These are phyloP conservation scores for Melanogrammus aeglefinus DNA, from an alignment of 2,797 vertebrate species.

Conservation along the genomic window DNA sequence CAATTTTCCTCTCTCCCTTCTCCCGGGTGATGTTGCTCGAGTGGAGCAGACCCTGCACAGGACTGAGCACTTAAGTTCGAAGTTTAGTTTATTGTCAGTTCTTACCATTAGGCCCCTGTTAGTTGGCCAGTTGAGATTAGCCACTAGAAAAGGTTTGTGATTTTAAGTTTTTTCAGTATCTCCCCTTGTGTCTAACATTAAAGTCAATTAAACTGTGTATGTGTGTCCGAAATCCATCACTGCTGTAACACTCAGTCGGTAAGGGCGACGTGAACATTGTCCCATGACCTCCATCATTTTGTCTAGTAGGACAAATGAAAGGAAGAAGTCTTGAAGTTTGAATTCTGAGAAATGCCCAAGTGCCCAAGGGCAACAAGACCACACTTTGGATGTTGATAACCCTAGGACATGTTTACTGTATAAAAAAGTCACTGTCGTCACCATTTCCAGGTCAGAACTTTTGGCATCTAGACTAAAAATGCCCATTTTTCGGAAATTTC, in stretches of 20 bases:
- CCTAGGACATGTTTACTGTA: conserved; percentile 5
- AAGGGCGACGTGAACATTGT: no score
- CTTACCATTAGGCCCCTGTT: conserved; percentile 1
- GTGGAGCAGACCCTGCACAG: not conserved
- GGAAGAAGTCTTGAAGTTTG: no score
- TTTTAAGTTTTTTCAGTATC: conserved; percentile 4
- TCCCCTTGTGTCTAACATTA: conserved; percentile 3
- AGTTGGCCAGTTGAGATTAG: conserved; percentile 5
- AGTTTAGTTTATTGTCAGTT: conserved; percentile 7
- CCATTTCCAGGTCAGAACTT: not conserved
- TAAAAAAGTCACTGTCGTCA: no score
- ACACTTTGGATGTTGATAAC: conserved; percentile 3
- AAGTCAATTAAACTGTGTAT: no score
- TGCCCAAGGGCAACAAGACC: conserved; percentile 10
- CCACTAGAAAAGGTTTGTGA: not conserved
- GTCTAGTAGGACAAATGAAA: no score
- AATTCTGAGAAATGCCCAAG: conserved; percentile 8
- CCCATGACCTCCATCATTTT: no score
- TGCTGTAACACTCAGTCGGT: no score
- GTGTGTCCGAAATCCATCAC: not conserved
- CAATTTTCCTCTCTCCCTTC: no score
- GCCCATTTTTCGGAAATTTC: conserved; percentile 1
- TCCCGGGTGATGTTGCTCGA: not conserved
- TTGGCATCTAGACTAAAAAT: not conserved
- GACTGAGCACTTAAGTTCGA: not conserved